A percentile compares a stretch with the other conserved stretches of the same genome.
Evolutionary conservation across 2,113 vertebrate genomes (phyloP).

Genomic region (Rhinoptilus africanus): DNA sequence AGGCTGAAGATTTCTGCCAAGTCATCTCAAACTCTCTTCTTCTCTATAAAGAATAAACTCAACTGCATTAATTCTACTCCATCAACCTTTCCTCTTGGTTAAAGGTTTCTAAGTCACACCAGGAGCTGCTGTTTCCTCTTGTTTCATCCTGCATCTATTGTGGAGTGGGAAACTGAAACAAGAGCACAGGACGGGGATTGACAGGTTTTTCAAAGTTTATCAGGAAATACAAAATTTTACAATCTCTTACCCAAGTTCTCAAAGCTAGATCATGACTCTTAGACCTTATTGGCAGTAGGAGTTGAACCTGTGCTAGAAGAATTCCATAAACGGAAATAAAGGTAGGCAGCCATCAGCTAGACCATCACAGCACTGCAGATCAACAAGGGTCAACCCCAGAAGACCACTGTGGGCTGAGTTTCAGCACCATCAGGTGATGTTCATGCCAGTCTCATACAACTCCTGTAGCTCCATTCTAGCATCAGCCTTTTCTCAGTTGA

Average conservation of each 20-base stretch:
- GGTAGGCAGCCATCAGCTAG: background rate
- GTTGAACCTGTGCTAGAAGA: background rate
- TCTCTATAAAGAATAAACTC: conserved; percentile 26
- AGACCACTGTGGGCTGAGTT: background rate
- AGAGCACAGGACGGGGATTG: background rate
- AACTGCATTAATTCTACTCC: conserved; percentile 2
- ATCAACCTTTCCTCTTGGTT: conserved; percentile 42
- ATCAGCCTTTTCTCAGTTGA: background rate
- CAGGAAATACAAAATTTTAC: background rate
- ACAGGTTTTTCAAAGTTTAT: background rate
- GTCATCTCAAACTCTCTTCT: conserved; percentile 6
- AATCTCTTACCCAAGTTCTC: background rate
- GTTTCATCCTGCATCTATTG: background rate
- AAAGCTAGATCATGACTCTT: background rate
- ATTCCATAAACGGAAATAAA: background rate
- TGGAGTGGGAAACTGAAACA: background rate
- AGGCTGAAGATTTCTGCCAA: conserved; percentile 7
- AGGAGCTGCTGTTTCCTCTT: background rate
- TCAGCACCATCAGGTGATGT: background rate
- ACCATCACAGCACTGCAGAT: background rate
- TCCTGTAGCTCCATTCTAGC: background rate
- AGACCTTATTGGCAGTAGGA: background rate
- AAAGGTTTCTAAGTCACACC: conserved; percentile 27
- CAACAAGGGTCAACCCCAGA: background rate
- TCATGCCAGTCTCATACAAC: background rate